Evolutionary conservation across 2,113 vertebrate genomes (phyloP).

Genomic region (Notothenia coriiceps): DNA sequence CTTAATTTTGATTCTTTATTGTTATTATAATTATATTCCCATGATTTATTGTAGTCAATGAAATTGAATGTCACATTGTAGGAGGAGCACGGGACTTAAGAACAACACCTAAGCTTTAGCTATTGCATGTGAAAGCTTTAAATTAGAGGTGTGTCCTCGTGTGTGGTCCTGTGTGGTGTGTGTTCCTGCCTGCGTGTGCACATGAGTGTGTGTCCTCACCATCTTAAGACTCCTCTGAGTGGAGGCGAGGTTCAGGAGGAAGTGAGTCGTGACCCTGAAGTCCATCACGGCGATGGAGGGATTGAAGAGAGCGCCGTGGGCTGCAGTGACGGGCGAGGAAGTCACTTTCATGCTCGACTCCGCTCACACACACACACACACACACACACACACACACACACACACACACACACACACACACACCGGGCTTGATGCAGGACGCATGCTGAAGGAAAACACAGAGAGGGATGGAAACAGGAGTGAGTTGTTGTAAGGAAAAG

Average conservation of each 20-base stretch:
- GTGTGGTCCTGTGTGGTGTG: background rate
- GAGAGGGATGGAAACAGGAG: slow-evolving; percentile 1
- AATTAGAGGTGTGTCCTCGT: no score
- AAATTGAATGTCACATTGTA: no score
- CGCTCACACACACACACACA: slow-evolving; percentile 18
- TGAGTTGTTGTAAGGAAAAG: slow-evolving; percentile 3
- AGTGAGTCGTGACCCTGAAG: slow-evolving; percentile 67
- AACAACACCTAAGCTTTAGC: no score
- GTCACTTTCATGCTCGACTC: slow-evolving; percentile 71
- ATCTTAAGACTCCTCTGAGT: slow-evolving; percentile 29
- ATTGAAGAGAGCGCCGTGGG: slow-evolving; percentile 49
- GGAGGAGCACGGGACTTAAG: no score
- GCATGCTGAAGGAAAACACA: slow-evolving; percentile 14
- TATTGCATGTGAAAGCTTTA: no score
- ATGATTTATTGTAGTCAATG: no score
- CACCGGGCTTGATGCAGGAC: slow-evolving; percentile 25
- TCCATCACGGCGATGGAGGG: slow-evolving; percentile 59
- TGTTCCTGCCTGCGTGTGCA: background rate
- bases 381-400: background rate
- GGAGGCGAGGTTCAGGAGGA: slow-evolving; percentile 56
- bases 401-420: no score
- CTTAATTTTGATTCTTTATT: no score
- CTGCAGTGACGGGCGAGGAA: slow-evolving; percentile 60
- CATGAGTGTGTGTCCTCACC: slow-evolving; percentile 33
- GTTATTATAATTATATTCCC: no score